Base-by-base conservation (phyloP, 2,797 vertebrate genomes). In the Neosilurus mollespiculum region DNA sequence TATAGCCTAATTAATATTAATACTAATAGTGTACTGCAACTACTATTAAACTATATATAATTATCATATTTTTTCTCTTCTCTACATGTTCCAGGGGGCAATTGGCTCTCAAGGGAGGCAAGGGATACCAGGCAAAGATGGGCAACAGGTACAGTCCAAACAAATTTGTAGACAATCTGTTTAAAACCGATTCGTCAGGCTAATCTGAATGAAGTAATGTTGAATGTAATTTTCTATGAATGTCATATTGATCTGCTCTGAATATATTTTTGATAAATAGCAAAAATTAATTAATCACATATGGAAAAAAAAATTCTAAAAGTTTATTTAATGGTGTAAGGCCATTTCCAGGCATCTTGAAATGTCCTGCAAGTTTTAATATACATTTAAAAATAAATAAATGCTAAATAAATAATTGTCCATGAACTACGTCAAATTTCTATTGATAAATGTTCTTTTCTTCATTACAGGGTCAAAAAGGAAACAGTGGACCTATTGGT, bases 391-490 rank as follows among this genome's bases (percentile, higher is more conserved):
- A 54, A 54, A 54, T n/a, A 30, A 65, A 14, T 54, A 14, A 22
- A 37, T 30, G 20, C 3, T 3, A 22, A 69, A 43, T 16, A 2
- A 67, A 34, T 20, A 18, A 4, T 53, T 53, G 30, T 59, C 26
- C 9, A 37, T 37, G 18, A 76, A 76, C 26, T 6, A 5, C 30
- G 10, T 37, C 26, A 76, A 56, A 8, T 70, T 34, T 43, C 62
- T 20, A 20, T 43, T 43, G 43, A 8, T 43, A 8, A 43, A 43
- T 43, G n/a, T 56, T 30, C 72, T 80, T 6, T 70, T 61, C 18
- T 81, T 83, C 85, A 88, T 89, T 89, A 86, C 88, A 99, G 97
- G 98, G 98, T 82, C 93, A 94, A 88, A 98, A 97, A 85, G 97
- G 98, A 88, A 96, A 93, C 81, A 91, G 90, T 53, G 97, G 98